Base-by-base conservation (phyloP, 2,888 invertebrate genomes). In the Phania funesta region DNA sequence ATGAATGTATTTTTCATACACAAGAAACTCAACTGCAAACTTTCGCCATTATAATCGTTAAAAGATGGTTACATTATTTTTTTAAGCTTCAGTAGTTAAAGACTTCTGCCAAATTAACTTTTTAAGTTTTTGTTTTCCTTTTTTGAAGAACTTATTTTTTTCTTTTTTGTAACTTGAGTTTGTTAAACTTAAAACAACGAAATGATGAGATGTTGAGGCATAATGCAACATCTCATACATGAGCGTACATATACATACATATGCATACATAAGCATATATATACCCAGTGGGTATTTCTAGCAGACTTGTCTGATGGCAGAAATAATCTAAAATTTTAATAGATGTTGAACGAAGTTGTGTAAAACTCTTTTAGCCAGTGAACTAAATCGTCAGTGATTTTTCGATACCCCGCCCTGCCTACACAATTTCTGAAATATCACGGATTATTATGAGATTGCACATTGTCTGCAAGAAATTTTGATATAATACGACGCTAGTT, bases 81-180 rank as follows among this genome's bases (percentile, higher is more conserved):
- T 48, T 32, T 35, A 56, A 58, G 58, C 58, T 76, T 58, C 29
- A 76, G 29, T 50, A 73, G 71, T 65, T 58, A 58, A 65, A 65
- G 65, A 73, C 58, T 71, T 65, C 24, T 78, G 78, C 71, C 78
- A 78, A 65, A 48, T 71, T 78, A 64, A 71, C 64, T 78, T 70
- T 71, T 75, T 41, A 58, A 75, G 58, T 75, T 73, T 56, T 74
- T n/a, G n/a, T n/a, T 8, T 56, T 73, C 65, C 5, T n/a, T 20
- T 16, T 46, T 44, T 18, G 3, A 13, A 54, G 9, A 32, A 26
- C 2, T 22, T 44, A 41, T 38, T 29, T 50, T 38, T 22, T 38
- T 3, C 3, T 38, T 29, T 50, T 38, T 22, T 38, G 1, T 7
- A 26, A 26, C 26, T 26, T 29, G 32, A 24, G n/a, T n/a, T n/a